Evolutionary conservation across 1,140 invertebrate species (phyloP).

Genomic region (Hormaphis cornu): DNA sequence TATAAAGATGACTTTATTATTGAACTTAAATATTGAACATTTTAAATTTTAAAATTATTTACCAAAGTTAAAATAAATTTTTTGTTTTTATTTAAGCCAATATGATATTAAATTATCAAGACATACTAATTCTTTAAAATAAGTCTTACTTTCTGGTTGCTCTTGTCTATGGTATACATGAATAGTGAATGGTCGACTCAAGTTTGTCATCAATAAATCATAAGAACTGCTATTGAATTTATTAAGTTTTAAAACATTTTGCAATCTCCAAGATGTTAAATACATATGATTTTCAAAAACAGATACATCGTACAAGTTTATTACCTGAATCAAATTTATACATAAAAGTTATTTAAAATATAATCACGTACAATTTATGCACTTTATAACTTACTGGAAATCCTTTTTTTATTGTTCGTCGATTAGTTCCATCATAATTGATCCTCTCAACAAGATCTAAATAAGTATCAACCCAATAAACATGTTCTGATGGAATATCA

Average conservation of each 20-base stretch:
- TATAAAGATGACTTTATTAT: no score
- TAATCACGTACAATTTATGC: background rate
- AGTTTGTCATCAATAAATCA: conserved; percentile 44
- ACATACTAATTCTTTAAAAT: background rate
- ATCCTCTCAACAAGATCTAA: conserved; percentile 62
- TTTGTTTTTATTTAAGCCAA: no score
- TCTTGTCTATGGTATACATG: conserved; percentile 62
- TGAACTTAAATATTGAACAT: no score
- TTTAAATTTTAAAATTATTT: no score
- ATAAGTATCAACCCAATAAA: conserved; percentile 73
- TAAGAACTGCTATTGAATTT: conserved; percentile 47
- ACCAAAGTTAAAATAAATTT: no score
- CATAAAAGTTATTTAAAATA: background rate
- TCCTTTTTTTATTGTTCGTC: conserved; percentile 55
- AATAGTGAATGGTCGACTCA: conserved; percentile 51
- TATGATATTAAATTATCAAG: no score
- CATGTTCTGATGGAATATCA: conserved; percentile 58
- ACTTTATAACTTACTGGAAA: conserved; percentile 42
- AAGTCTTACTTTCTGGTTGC: conserved; percentile 54
- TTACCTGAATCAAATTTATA: conserved; percentile 45
- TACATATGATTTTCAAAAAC: conserved; percentile 59
- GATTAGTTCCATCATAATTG: conserved; percentile 57
- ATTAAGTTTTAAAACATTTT: conserved; percentile 51
- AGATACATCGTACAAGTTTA: conserved; percentile 58
- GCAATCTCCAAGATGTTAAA: conserved; percentile 57